Base-by-base conservation (phyloP, 2,797 vertebrate species). In the Apogon talboti region DNA sequence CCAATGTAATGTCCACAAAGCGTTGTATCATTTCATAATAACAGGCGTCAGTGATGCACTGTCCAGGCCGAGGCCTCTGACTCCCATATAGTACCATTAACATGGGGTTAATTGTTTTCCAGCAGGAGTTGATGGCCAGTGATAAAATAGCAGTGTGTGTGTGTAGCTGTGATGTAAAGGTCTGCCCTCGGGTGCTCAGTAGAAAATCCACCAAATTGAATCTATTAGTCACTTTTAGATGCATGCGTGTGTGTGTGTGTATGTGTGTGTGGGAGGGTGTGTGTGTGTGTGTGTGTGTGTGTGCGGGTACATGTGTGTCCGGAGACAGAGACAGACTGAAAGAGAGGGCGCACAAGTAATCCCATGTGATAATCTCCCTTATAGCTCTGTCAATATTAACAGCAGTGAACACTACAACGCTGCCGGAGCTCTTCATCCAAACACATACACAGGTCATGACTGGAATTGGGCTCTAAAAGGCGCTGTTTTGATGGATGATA, bases 281-380 rank as follows among this genome's bases (percentile, higher is more conserved):
- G 38, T 40, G 44, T 41, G 19, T 16, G 21, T 53, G 8, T 57
- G 30, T 53, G 30, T 50, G 68, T 52, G 37, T 15, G 24, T 28
- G 24, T 28, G 24, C 6, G 24, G 3, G 24, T 2, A 5, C 6
- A 6, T 5, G 4, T 28, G 24, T 28, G 24, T 28, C 24, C 19
- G 19, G 19, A 21, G 19, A 21, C 19, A 12, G 11, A 47, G 7
- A 44, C 3, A 51, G 42, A 6, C 10, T 56, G 46, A 33, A 44
- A 13, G 61, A 46, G 41, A 30, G 51, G 24, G 38, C 33, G 24
- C 47, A 18, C 44, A 43, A 63, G 66, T 87, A 86, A 88, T 88
- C 85, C 76, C 47, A 74, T 72, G 76, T 81, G 58, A 83, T 86
- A 85, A 91, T 91, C 86, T 78, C 53, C 15, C 54, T 41, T 30